Conservation (phyloP, 1,140 invertebrate genomes). For the Aethina tumida region DNA sequence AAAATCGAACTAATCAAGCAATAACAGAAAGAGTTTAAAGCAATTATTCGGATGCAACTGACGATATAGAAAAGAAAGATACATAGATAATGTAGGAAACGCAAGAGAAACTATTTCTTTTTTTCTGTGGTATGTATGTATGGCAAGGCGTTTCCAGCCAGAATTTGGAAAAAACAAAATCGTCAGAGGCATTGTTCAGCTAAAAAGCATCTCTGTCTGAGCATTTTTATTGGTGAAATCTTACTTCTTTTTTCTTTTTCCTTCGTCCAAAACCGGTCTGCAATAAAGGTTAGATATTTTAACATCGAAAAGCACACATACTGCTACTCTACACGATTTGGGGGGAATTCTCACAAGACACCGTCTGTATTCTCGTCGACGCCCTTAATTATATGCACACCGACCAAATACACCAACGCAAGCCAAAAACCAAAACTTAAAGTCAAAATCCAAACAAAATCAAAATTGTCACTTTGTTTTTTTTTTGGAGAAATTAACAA, state of each 20-base stretch:
- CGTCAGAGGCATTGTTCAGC: constrained; percentile 33
- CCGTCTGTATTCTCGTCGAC: background rate
- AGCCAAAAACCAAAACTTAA: no score
- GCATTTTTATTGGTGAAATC: constrained; percentile 40
- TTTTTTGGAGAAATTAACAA: no score
- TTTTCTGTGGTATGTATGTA: constrained; percentile 1
- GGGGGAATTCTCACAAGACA: background rate
- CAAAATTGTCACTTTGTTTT: no score
- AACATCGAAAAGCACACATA: constrained; percentile 31
- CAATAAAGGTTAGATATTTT: constrained; percentile 46
- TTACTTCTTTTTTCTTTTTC: constrained; percentile 96
- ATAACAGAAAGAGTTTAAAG: constrained; percentile 13
- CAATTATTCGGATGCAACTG: constrained; percentile 26
- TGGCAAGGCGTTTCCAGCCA: constrained; percentile 5
- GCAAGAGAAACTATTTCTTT: constrained; percentile 14
- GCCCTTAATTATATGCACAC: background rate
- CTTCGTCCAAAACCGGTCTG: constrained; percentile 83
- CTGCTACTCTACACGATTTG: constrained; percentile 6
- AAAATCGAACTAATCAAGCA: constrained; percentile 15
- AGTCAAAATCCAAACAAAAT: no score
- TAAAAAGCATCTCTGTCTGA: constrained; percentile 33
- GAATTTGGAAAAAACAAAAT: constrained; percentile 15
- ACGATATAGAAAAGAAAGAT: constrained; percentile 24
- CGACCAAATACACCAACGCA: no score
- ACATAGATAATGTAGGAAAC: constrained; percentile 13